Evolutionary conservation across 2,888 invertebrate genomes (phyloP).

Genomic region (Tinea trinotella): DNA sequence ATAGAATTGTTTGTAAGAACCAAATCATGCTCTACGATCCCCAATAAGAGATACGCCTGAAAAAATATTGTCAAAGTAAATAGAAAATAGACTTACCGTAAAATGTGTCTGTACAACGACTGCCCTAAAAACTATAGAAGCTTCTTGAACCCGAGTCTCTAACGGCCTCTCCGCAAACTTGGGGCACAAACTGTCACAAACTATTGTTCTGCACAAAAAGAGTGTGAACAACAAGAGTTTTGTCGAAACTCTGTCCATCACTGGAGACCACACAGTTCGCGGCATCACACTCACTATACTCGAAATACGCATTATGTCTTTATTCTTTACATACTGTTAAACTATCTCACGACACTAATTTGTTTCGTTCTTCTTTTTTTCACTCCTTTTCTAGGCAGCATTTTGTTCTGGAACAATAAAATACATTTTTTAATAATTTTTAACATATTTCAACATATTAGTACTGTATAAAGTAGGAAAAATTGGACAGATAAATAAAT

Average conservation of each 20-base stretch:
- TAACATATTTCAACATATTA: too few species aligned
- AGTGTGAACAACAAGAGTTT: slow-evolving; percentile 50
- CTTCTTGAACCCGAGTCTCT: slow-evolving; percentile 66
- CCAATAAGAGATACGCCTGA: background rate
- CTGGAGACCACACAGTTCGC: slow-evolving; percentile 29
- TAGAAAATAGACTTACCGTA: slow-evolving; percentile 43
- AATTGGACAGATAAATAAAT: too few species aligned
- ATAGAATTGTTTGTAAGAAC: background rate
- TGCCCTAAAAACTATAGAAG: slow-evolving; percentile 69
- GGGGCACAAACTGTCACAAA: slow-evolving; percentile 66
- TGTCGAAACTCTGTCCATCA: slow-evolving; percentile 34
- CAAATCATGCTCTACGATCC: background rate
- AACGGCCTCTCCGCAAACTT: slow-evolving; percentile 65
- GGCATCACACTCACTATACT: background rate
- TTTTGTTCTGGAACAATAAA: slow-evolving; percentile 55
- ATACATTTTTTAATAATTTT: background rate
- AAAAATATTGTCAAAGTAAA: background rate
- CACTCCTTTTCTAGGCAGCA: slow-evolving; percentile 55
- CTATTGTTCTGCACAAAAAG: slow-evolving; percentile 58
- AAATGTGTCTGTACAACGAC: slow-evolving; percentile 59
- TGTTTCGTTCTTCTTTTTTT: slow-evolving; percentile 49
- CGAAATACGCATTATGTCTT: background rate
- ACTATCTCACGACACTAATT: slow-evolving; percentile 45
- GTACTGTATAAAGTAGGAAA: too few species aligned
- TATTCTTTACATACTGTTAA: slow-evolving; percentile 43